Conservation (phyloP, 2,888 invertebrate genomes). For the Notodromas monacha region DNA sequence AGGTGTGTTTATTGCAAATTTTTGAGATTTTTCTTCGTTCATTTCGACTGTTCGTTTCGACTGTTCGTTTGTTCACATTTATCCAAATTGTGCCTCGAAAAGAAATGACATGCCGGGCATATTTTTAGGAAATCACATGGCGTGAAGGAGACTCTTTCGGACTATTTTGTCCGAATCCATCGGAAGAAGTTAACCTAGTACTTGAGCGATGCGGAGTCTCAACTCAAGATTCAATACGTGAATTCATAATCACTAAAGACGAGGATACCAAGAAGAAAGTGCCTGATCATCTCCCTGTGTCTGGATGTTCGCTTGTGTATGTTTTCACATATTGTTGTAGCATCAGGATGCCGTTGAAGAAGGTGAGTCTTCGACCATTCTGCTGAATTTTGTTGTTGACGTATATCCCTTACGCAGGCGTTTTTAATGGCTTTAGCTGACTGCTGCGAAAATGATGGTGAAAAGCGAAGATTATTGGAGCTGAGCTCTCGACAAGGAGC, state of each 20-base stretch:
- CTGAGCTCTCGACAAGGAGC: not conserved
- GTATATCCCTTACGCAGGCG: not conserved
- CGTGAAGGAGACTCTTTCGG: not conserved
- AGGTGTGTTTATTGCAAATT: too few species aligned
- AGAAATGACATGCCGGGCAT: too few species aligned
- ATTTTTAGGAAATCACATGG: constrained; percentile 1
- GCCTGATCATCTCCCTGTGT: not conserved
- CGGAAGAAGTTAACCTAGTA: not conserved
- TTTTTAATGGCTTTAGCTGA: not conserved
- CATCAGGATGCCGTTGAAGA: not conserved
- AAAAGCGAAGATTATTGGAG: not conserved
- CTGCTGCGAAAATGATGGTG: not conserved
- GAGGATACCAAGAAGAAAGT: not conserved
- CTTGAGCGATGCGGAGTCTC: not conserved
- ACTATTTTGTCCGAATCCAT: not conserved
- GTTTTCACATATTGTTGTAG: not conserved
- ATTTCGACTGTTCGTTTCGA: too few species aligned
- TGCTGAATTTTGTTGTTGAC: not conserved
- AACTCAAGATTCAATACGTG: not conserved
- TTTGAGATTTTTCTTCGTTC: too few species aligned
- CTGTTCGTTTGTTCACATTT: constrained; percentile 1
- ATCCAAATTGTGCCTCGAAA: too few species aligned
- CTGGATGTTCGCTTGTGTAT: not conserved
- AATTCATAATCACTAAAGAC: not conserved
- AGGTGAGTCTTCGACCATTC: constrained; percentile 1